Evolutionary conservation across 2,797 vertebrate genomes (phyloP), one percentile per base, ranked within the genome.

Genomic region (Champsocephalus esox): DNA sequence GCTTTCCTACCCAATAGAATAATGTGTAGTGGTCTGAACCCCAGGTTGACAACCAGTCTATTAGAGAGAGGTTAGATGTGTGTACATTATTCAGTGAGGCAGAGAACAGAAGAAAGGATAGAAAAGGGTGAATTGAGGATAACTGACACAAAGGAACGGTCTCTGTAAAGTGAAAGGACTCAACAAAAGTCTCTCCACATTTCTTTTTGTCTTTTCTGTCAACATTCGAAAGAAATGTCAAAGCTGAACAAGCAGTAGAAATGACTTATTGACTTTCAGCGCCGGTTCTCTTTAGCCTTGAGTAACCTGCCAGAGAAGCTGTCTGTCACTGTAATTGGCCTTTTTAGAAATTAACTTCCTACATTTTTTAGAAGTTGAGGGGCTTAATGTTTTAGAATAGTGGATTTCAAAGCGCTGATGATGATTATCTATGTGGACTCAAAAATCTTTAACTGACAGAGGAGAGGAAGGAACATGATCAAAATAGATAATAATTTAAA

Each of bases 231-330:
- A 28, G 12, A 46, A 63, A 45, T 12, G 44, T 77, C 44, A 67
- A 28, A 61, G 44, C 17, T 32, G 67, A 71, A 57, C 12, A 51
- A 58, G 60, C 69, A 44, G 68, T 72, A 70, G 70, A 70, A 68
- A 16, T 54, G 6, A 34, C 19, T 34, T 58, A 66, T 60, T 69
- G 66, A 81, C 68, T 67, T 62, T n/a, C 24, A 48, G 52, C 8
- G 5, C 49, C 3, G 12, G 52, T 19, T 60, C 54, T 54, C 44
- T 74, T 46, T 14, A 66, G 59, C 16, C 69, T 73, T 9, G 10
- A 75, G 46, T 62, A 66, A 73, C 81, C 70, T 58, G n/a, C 2
- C 28, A 32, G 19, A 71, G 77, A 80, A 79, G 66, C 69, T n/a
- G 17, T 62, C 19, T 21, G 28, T 49, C 46, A 45, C 32, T 51